Base-by-base conservation (phyloP, 2,113 vertebrate species). In the Panthera tigris region DNA sequence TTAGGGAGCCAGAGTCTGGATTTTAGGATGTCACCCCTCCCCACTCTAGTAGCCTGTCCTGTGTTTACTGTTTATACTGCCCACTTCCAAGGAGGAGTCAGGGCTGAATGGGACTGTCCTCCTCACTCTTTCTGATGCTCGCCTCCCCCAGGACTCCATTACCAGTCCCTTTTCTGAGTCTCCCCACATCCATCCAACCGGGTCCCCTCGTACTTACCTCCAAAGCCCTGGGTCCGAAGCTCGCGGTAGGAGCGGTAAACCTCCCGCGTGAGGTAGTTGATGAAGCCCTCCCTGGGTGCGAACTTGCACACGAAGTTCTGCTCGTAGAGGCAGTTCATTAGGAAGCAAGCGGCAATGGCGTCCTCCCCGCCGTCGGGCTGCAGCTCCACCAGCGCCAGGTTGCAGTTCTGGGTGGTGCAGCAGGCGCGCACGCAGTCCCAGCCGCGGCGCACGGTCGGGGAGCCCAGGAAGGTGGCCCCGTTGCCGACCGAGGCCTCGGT, bases 301-400 rank as follows among this genome's bases (percentile, higher is more conserved):
- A 99, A 99, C 94, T 98, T 99, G 95, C 99, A 99, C 84, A 99
- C 99, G 13, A 99, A 99, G 83, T 98, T 98, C 94, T 99, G 98
- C 92, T 99, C 99, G 73, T 99, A 99, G 63, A 99, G 98, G 74
- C 99, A 99, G 97, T 99, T 98, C 66, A 99, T 99, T 31, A 99
- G 99, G 96, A 99, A 99, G 98, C 99, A 99, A 94, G 98, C 97
- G 0, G 82, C 97, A 96, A 99, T 96, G 19, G 21, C 27, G 74
- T 99, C 98, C 2, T 98, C 98, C 2, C 97, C 98, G 0, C 97
- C 96, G 25, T 95, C 97, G 0, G 16, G 88, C 33, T 29, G 94
- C 33, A 97, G 95, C 98, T 99, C 99, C 98, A 99, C 99, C 23
- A 99, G 98, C 45, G 99, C 99, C 97, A 99, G 97, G 87, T 99